Base-by-base conservation (phyloP, 2,113 vertebrate genomes). In the Murina feae region DNA sequence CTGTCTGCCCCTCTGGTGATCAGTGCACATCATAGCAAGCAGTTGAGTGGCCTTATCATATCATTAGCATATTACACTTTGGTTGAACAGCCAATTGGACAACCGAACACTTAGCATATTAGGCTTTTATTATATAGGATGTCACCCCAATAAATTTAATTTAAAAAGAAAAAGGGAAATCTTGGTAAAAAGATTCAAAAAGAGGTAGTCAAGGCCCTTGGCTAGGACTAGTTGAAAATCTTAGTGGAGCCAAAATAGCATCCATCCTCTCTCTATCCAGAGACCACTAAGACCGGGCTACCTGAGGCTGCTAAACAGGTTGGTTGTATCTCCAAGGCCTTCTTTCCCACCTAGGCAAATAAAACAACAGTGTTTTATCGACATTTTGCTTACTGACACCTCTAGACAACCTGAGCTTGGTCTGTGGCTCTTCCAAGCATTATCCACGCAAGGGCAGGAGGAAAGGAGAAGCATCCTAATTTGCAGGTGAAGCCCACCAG, bases 401-500 rank as follows among this genome's bases (percentile, higher is more conserved):
- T 63, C 66, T 0, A 82, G 69, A 79, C 35, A 82, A 39, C 25
- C 39, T 90, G 20, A 49, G 9, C 39, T 60, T 53, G 80, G 17
- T 39, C 35, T 55, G 16, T 16, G 82, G 28, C 32, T 53, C 11
- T 21, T 92, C 35, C 39, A 81, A 82, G 79, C 13, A 23, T 60
- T n/a, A 86, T 78, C 39, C 82, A 72, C 4, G 1, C 12, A 37
- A 75, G 9, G 17, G n/a, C 8, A n/a, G 80, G 20, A 83, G 79
- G 47, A 51, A 25, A 39, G 79, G 55, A 66, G 10, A 86, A 11
- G 7, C 23, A 89, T 18, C 35, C 47, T 92, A 65, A 96, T 86
- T 91, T 93, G 72, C 78, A 90, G 80, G 86, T 71, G 32, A 89
- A 89, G 91, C 78, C 35, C 16, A 44, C 10, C 32, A 95, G 79